These are phyloP conservation scores for Myotis brandtii DNA, from an alignment of 2,113 vertebrate genomes.

Conservation along the genomic window DNA sequence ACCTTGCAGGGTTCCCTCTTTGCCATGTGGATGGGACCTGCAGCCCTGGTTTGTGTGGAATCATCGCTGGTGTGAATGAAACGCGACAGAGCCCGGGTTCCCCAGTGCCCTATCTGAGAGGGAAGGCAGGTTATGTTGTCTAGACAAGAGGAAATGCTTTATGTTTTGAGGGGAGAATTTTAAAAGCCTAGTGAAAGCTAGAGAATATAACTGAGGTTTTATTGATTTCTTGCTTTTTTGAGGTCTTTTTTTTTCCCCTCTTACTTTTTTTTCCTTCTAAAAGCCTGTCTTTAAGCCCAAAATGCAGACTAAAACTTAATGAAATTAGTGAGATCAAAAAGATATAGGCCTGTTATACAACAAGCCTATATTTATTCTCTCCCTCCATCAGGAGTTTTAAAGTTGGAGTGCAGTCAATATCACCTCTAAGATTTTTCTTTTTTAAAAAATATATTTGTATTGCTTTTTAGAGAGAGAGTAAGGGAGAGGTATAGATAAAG, in stretches of 20 bases:
- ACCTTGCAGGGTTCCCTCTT: not conserved
- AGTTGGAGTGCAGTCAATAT: not conserved
- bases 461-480: no score
- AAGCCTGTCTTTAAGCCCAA: not conserved
- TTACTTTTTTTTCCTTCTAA: not conserved
- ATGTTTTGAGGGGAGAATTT: constrained; percentile 33
- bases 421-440: not conserved
- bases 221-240: not conserved
- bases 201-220: constrained; percentile 24
- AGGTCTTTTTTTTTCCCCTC: not conserved
- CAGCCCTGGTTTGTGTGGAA: not conserved
- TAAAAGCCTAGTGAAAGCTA: constrained; percentile 41
- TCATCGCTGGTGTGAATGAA: not conserved
- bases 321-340: not conserved
- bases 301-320: constrained; percentile 31
- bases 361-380: not conserved
- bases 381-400: not conserved
- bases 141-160: constrained; percentile 59
- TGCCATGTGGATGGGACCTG: not conserved
- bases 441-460: no score
- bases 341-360: not conserved
- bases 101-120: not conserved
- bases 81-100: not conserved
- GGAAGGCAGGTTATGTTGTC: constrained; percentile 27
- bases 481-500: no score